Percentiles rank a stretch among this genome's conserved stretches.
phyloP scores from a whole-genome alignment of 2,113 vertebrate species.

The Euleptes europaea region DNA sequence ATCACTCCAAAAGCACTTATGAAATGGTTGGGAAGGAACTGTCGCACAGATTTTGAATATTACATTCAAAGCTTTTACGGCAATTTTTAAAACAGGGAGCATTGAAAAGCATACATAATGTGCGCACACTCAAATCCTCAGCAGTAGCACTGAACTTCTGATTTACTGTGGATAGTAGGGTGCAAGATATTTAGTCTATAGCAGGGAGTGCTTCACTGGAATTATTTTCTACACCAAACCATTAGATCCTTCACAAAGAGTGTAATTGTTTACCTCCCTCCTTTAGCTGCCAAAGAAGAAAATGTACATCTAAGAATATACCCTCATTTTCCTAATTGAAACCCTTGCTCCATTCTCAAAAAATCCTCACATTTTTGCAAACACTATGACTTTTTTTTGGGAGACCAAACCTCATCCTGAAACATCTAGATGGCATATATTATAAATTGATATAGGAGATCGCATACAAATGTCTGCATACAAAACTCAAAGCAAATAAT shows the following conservation, averaged over 20 bases:
- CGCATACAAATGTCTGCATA: conserved; percentile 65
- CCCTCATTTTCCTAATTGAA: conserved; percentile 56
- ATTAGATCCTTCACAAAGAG: conserved; percentile 38
- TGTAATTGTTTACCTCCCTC: conserved; percentile 38
- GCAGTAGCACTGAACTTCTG: conserved; percentile 15
- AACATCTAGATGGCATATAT: conserved; percentile 63
- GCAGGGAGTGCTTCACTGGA: conserved; percentile 24
- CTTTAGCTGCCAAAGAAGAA: conserved; percentile 55
- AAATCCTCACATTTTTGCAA: conserved; percentile 61
- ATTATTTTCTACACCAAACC: conserved; percentile 44
- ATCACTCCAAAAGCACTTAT: not conserved
- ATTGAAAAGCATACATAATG: not conserved
- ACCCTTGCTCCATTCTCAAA: conserved; percentile 60
- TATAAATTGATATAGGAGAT: conserved; percentile 63
- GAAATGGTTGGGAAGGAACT: not conserved
- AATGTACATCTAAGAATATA: conserved; percentile 48
- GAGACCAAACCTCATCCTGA: conserved; percentile 66
- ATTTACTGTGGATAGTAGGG: conserved; percentile 43
- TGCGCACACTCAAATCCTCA: conserved; percentile 4
- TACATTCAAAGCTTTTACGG: conserved; percentile 38
- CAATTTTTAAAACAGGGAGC: conserved; percentile 30
- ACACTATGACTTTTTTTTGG: conserved; percentile 39
- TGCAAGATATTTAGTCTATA: conserved; percentile 36
- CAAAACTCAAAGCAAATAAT: conserved; percentile 55
- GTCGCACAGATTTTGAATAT: not conserved